Conservation (phyloP, 2,888 invertebrate species). For the Hartigia nigra region DNA sequence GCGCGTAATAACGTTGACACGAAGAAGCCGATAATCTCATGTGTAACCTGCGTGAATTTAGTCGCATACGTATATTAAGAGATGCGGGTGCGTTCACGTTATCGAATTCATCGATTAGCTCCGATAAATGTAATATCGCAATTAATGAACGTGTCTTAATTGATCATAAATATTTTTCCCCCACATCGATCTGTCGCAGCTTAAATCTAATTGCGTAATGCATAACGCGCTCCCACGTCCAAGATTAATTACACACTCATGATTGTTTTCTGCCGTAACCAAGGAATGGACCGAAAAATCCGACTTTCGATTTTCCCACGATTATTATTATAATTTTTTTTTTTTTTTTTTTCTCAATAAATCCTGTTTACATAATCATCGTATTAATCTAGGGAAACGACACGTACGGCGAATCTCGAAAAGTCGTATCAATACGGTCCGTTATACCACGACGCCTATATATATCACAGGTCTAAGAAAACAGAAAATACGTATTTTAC, state of each 20-base stretch:
- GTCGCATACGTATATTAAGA: neutral
- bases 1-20: slow-evolving; percentile 23
- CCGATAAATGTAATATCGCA: neutral
- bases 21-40: slow-evolving; percentile 47
- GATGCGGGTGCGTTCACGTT: neutral
- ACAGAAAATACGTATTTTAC: slow-evolving; percentile 22
- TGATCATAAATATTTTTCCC: too few species aligned
- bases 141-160: neutral
- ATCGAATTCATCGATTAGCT: neutral
- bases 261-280: slow-evolving; percentile 52
- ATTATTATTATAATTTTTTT: too few species aligned
- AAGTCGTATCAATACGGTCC: neutral
- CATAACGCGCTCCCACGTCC: neutral
- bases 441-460: slow-evolving; percentile 20
- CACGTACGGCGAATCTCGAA: neutral
- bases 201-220: slow-evolving; percentile 12
- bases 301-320: neutral
- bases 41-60: slow-evolving; percentile 49
- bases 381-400: neutral
- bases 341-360: neutral
- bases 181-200: neutral
- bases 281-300: neutral
- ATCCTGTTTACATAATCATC: neutral
- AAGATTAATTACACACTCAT: slow-evolving; percentile 30
- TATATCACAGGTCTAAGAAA: slow-evolving; percentile 61